phyloP scores from a whole-genome alignment of 2,113 vertebrate species.

The Dicrurus megarhynchus region DNA sequence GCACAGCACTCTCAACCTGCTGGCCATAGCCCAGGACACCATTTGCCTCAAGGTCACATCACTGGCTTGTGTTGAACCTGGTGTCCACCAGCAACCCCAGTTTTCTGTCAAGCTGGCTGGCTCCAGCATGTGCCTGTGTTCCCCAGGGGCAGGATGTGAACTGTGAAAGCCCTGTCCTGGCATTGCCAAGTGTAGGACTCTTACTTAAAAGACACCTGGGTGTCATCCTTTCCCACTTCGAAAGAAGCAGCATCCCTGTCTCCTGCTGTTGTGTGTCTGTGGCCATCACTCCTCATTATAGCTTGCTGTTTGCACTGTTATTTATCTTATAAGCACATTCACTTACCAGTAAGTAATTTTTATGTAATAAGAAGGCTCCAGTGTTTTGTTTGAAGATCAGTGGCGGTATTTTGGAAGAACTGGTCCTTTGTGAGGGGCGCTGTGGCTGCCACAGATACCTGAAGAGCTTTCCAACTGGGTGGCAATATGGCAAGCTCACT shows the following conservation, averaged over 20 bases:
- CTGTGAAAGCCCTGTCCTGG: neutral
- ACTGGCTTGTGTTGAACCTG: neutral
- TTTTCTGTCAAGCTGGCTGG: neutral
- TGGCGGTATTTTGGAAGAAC: neutral
- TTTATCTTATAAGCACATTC: neutral
- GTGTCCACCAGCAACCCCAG: neutral
- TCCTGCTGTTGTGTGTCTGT: neutral
- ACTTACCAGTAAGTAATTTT: neutral
- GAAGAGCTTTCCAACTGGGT: neutral
- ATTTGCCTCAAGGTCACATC: rapidly evolving
- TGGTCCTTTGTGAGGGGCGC: neutral
- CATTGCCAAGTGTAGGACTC: neutral
- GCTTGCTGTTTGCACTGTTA: neutral
- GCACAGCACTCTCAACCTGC: neutral
- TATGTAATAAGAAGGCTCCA: neutral
- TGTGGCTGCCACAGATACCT: neutral
- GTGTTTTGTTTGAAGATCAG: neutral
- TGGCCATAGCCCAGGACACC: neutral
- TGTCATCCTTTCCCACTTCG: neutral
- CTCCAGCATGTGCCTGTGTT: neutral
- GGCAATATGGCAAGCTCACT: neutral
- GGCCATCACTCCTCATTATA: neutral
- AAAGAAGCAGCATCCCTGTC: neutral
- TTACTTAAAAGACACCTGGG: neutral
- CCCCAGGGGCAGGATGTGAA: neutral